Evolutionary conservation across 2,888 invertebrate genomes (phyloP), one percentile per base, ranked within the genome.

Genomic region (Drosophila sordidula): DNA sequence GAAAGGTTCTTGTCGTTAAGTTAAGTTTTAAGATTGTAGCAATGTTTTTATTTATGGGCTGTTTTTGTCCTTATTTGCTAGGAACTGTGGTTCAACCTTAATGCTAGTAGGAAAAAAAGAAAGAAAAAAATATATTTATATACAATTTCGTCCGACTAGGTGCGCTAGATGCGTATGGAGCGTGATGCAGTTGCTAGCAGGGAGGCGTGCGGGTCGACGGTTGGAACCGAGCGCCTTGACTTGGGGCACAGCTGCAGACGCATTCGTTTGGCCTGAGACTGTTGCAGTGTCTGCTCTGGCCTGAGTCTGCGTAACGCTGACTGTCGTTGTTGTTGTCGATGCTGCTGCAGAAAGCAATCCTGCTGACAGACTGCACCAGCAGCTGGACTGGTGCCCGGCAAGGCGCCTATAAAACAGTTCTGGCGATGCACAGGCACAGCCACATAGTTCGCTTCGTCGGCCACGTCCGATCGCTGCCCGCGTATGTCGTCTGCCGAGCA

Each of bases 361-460:
- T 67, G 80, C n/a, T 68, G 87, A 29, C 52, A 83, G 22, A 71
- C 50, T 3, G 57, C 36, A 32, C 41, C 56, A 6, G 39, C 42
- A 11, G 55, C 25, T 0, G 47, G 1, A 1, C 36, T 25, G 22
- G 45, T 41, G 46, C 14, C 44, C 0, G 88, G 91, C 29, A 84
- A 54, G 8, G 61, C 69, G 11, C 91, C 92, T 0, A 92, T 46
- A 49, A 92, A 92, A 41, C 91, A 91, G 55, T 92, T 91, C 67
- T 91, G 92, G 6, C 92, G 85, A 52, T 74, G 75, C 4, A 92
- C 89, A 1, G 92, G 90, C 29, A 85, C 87, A 4, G 79, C 76
- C 39, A 72, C 67, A 34, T 79, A 75, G 0, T 79, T 50, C 0
- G 9, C 3, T 16, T 54, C 58, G 9, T 56, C 56, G 12, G 61